These are phyloP conservation scores for Siderastrea siderea DNA, from an alignment of 92 coral and sea anemone genomes.

Conservation along the genomic window DNA sequence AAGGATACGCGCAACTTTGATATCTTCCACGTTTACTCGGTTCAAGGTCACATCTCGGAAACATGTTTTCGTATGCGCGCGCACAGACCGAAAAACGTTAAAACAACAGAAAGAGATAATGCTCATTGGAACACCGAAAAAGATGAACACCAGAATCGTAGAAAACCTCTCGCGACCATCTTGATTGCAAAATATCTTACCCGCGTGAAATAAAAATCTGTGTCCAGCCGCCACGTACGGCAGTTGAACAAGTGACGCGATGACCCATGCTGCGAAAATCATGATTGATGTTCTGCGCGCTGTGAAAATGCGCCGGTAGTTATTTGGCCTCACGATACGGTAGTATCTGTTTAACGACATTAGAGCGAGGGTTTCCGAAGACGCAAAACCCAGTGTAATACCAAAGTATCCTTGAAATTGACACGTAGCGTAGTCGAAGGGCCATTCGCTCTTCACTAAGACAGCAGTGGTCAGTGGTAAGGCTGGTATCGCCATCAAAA, in stretches of 20 bases:
- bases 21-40: constrained; percentile 44
- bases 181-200: constrained; percentile 43
- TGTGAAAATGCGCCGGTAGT: constrained; percentile 24
- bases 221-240: constrained; percentile 44
- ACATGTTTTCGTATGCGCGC: constrained; percentile 23
- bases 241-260: constrained; percentile 23
- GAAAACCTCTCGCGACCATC: constrained; percentile 26
- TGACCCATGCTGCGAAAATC: constrained; percentile 35
- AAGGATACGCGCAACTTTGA: constrained; percentile 38
- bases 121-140: constrained; percentile 34
- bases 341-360: constrained; percentile 45
- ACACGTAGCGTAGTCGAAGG: not conserved
- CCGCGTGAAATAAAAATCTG: constrained; percentile 38
- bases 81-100: constrained; percentile 34
- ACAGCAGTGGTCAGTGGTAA: not conserved
- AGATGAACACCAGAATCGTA: constrained; percentile 11
- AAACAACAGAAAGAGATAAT: constrained; percentile 29
- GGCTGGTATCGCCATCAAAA: constrained; percentile 32
- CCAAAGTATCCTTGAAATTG: not conserved
- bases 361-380: constrained; percentile 33
- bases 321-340: constrained; percentile 40
- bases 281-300: not conserved
- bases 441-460: constrained; percentile 23
- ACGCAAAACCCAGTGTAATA: constrained; percentile 25
- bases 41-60: not conserved